A percentile compares a stretch with the other conserved stretches of the same genome.
Evolutionary conservation across 2,797 vertebrate species (phyloP).

Genomic region (Distichodus sexfasciatus): DNA sequence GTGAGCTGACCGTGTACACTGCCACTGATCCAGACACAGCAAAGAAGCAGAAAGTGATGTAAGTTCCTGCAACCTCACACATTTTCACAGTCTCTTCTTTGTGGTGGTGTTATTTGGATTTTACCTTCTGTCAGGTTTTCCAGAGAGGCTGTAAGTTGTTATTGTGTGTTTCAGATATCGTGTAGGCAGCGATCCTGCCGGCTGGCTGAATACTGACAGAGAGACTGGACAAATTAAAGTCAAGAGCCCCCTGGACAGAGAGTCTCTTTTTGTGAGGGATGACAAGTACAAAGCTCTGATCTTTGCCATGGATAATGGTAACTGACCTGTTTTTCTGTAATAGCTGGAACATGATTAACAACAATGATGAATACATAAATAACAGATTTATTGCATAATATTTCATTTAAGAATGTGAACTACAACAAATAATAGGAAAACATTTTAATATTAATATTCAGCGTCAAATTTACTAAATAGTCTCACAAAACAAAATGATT

Average conservation of each 20-base stretch:
- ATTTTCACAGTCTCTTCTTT: not conserved
- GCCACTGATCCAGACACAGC: slow-evolving; percentile 90
- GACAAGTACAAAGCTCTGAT: slow-evolving; percentile 79
- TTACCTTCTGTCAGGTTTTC: not conserved
- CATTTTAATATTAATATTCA: too few relatives aligned
- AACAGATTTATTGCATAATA: too few relatives aligned
- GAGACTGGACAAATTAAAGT: slow-evolving; percentile 74
- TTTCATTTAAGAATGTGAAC: too few relatives aligned
- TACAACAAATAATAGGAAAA: too few relatives aligned
- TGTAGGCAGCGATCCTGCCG: slow-evolving; percentile 73
- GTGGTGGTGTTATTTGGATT: not conserved
- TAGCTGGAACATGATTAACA: too few relatives aligned
- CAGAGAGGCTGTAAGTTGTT: not conserved
- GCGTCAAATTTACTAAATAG: too few relatives aligned
- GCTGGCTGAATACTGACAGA: slow-evolving; percentile 75
- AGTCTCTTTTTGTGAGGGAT: slow-evolving; percentile 64
- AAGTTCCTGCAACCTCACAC: slow-evolving; percentile 45
- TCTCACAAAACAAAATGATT: too few relatives aligned
- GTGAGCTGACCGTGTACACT: slow-evolving; percentile 61
- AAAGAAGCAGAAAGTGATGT: slow-evolving; percentile 83
- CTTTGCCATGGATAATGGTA: slow-evolving; percentile 80
- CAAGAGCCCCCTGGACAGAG: slow-evolving; percentile 76
- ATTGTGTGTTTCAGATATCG: slow-evolving; percentile 77
- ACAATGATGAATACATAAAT: too few relatives aligned
- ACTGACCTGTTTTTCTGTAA: too few relatives aligned